Base-by-base conservation (phyloP, 2,797 vertebrate genomes). In the Acipenser transmontanus region DNA sequence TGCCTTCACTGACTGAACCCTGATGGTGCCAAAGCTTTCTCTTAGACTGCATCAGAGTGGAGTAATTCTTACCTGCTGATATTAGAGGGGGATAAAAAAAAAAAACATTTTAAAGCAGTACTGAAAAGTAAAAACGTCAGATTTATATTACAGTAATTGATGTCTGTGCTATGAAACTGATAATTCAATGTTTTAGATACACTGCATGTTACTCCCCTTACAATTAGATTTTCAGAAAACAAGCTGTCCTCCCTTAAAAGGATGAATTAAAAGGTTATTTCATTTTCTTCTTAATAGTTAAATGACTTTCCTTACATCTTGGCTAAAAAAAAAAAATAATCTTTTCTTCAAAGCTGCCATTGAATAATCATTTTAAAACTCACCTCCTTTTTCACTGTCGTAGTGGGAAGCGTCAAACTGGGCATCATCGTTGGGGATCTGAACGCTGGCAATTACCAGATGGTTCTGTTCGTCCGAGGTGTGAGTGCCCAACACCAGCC, bases 401-500 rank as follows among this genome's bases (percentile, higher is more conserved):
- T 91, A 94, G 54, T 97, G 93, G 0, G 91, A 93, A 50, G 91
- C 82, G 64, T 95, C 95, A 81, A 95, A 96, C 74, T 93, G 92
- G 59, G 93, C 93, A 9, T 97, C 94, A n/a, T 94, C 91, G 0
- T 91, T 96, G 7, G 95, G 95, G 72, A 97, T 88, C 88, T 96
- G 96, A 68, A 95, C 94, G 48, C 93, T 93, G 70, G 95, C 94
- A 59, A 98, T 93, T 69, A 98, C 94, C 17, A 98, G 85, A 77
- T 96, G 94, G 82, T 96, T 98, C 85, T 96, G 94, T 66, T 97
- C 95, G 74, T 98, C 93, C 0, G 95, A 95, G 0, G 92, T 98
- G 74, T 97, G 94, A 0, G 93, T 97, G 4, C 95, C 95, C 75
- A 97, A 76, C 75, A 94, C 91, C 78, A 98, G 84, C 79, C 95